phyloP scores from a whole-genome alignment of 2,888 invertebrate species.

The Cataglyphis albicans region DNA sequence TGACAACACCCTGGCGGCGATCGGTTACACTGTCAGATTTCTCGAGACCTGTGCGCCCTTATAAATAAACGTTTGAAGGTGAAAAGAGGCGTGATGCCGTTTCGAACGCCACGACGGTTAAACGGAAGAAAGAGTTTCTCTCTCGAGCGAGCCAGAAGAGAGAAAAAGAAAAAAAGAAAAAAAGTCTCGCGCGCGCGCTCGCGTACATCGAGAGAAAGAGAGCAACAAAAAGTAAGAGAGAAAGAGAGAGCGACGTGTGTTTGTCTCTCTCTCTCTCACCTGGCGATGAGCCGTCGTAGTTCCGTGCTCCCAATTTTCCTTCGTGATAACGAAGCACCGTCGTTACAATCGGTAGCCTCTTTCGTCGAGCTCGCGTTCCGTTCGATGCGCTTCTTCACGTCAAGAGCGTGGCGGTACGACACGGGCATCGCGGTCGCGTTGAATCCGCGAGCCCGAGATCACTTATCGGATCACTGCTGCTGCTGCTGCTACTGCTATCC shows the following conservation, averaged over 20 bases:
- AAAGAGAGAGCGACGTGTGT: neutral
- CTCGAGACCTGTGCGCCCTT: constrained; percentile 48
- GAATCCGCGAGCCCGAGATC: constrained; percentile 47
- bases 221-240: neutral
- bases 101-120: constrained; percentile 60
- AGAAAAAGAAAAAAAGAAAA: neutral
- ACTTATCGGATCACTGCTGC: constrained; percentile 3
- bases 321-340: constrained; percentile 63
- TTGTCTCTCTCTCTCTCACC: constrained; percentile 23
- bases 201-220: neutral
- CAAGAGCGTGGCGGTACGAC: constrained; percentile 74
- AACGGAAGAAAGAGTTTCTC: constrained; percentile 23
- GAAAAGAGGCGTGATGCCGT: constrained; percentile 53
- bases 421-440: constrained; percentile 80
- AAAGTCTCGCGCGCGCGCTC: neutral
- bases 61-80: constrained; percentile 59
- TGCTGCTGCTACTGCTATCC: constrained; percentile 40
- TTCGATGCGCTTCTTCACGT: constrained; percentile 58
- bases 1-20: constrained; percentile 56
- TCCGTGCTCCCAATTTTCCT: constrained; percentile 43
- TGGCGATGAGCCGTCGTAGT: constrained; percentile 47
- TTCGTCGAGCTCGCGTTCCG: constrained; percentile 50
- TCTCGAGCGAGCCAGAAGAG: neutral
- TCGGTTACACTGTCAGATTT: constrained; percentile 21
- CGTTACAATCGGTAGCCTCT: constrained; percentile 58